These are phyloP conservation scores for Spisula solida DNA, from an alignment of 2,888 invertebrate genomes.

Conservation along the genomic window DNA sequence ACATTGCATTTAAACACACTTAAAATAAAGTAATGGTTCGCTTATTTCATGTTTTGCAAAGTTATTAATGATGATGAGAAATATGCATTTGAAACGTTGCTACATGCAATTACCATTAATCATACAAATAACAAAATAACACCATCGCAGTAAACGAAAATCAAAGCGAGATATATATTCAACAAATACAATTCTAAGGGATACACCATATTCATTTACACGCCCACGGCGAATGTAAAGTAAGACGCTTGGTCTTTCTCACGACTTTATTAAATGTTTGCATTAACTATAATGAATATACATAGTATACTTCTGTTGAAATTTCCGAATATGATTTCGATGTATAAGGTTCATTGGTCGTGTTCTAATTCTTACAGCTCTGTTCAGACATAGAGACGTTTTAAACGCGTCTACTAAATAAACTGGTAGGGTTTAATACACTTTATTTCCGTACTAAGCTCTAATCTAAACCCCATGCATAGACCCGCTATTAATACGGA, in stretches of 20 bases:
- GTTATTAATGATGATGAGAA: too few relatives aligned
- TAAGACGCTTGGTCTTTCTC: too few relatives aligned
- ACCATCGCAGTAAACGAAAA: too few relatives aligned
- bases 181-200: too few relatives aligned
- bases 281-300: neutral
- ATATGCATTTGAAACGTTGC: too few relatives aligned
- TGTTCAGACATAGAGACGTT: neutral
- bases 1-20: too few relatives aligned
- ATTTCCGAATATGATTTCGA: neutral
- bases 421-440: neutral
- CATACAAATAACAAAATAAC: too few relatives aligned
- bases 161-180: too few relatives aligned
- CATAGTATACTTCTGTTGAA: neutral
- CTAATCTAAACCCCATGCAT: neutral
- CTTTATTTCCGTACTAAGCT: neutral
- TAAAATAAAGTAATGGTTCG: neutral
- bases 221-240: too few relatives aligned
- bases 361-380: neutral
- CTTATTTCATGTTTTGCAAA: too few relatives aligned
- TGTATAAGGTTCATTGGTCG: neutral
- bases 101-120: too few relatives aligned
- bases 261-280: neutral
- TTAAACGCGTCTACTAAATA: neutral
- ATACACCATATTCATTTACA: too few relatives aligned
- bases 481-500: neutral